Base-by-base conservation (phyloP, 2,113 vertebrate genomes). In the Cyanoderma ruficeps region DNA sequence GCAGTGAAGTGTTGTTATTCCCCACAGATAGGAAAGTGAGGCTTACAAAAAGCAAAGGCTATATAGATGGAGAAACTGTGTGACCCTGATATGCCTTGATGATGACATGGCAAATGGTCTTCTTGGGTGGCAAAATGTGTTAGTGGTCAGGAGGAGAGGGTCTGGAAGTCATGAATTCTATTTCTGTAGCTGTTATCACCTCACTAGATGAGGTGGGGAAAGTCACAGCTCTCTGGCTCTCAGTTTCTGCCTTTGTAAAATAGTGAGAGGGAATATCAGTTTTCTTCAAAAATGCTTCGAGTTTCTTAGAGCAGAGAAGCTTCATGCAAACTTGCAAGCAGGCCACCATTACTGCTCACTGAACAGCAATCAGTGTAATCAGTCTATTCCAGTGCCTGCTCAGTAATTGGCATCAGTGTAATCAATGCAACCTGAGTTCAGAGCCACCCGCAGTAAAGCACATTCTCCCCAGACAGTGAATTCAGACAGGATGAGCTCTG, bases 151-250 rank as follows among this genome's bases (percentile, higher is more conserved):
- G 83, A 91, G 41, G 22, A 78, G 71, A 93, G 72, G 68, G 76
- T 86, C 85, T 94, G 95, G 90, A 86, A 90, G 78, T 71, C 47
- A 86, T 22, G 47, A 71, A 52, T 93, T 93, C 93, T 96, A 96
- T 97, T 97, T 96, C 83, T 95, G 96, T 90, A 75, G 50, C 70
- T 87, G 90, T 95, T 96, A 96, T 75, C 95, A 52, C 85, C 80
- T 81, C 19, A 24, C 68, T 75, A 37, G 69, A 64, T 50, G 92
- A 94, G 41, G 60, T 89, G 72, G 74, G 44, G 61, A 41, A 91
- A 94, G 69, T 57, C 71, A 90, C 24, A 86, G 68, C 67, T 83
- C 82, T 88, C 84, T n/a, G 20, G 24, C 25, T 86, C 72, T 87
- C 64, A 65, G 65, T 57, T 52, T 84, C 72, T 91, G 57, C 60